Evolutionary conservation across 2,113 vertebrate species (phyloP), one percentile per base, ranked within the genome.

Genomic region (Nycticorax nycticorax): DNA sequence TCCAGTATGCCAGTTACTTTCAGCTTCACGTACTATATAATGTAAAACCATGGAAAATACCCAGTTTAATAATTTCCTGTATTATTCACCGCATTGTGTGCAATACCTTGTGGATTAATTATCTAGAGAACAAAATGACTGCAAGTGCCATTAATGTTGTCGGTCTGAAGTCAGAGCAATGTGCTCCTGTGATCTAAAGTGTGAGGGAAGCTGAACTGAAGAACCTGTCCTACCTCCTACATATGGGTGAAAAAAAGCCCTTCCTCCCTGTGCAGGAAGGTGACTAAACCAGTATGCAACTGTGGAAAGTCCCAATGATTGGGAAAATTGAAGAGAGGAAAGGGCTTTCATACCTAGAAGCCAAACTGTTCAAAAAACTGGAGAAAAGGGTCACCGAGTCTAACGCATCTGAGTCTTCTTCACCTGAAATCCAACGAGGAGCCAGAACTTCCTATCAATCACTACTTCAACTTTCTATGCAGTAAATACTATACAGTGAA

Each of bases 81-180:
- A 92, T 94, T 97, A 89, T 85, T 94, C 62, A 92, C 48, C 4
- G 12, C 86, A 91, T 71, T 96, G 96, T 96, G 45, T 75, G 30
- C 53, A 85, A 85, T 92, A 62, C 92, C 91, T 95, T 85, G 85
- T 88, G 85, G 91, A 95, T 89, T 96, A 96, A 96, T 96, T 92
- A 93, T 35, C 71, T 75, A 80, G 94, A 74, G 89, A 88, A 92
- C 59, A 92, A 88, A 95, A 77, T 43, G 50, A 82, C 81, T 94
- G 57, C 8, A 73, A 66, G 53, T 47, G 59, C 52, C 21, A 26
- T 82, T 91, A 69, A 57, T 3, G 17, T 1, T 47, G 57, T 37
- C 0, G 0, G 48, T 48, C 48, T 91, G 66, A 64, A 85, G 43
- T 1, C 28, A 83, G 12, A 85, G 59, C 48, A 20, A 15, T 2